phyloP scores from a whole-genome alignment of 2,113 vertebrate genomes.

The Cyprinodon variegatus region DNA sequence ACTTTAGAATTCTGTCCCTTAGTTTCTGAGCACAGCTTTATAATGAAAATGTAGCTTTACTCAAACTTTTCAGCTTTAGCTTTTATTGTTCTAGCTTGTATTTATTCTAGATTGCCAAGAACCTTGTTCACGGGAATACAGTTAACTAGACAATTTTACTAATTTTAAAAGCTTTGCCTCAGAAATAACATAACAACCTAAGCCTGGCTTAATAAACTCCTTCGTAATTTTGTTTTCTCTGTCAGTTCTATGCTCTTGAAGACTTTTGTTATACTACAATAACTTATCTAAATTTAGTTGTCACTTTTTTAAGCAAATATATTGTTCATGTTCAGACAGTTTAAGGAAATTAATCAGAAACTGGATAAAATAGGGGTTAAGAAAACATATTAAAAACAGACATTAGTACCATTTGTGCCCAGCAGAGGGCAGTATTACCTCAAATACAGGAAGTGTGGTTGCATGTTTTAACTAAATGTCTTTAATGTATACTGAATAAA shows the following conservation, averaged over 20 bases:
- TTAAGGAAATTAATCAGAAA: too few species aligned
- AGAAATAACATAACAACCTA: not conserved
- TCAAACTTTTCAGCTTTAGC: not conserved
- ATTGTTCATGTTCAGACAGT: not conserved
- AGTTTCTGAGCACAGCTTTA: too few species aligned
- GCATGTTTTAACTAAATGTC: not conserved
- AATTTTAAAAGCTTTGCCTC: not conserved
- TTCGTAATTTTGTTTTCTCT: not conserved
- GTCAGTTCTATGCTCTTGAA: not conserved
- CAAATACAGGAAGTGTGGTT: not conserved
- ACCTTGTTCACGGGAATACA: too few species aligned
- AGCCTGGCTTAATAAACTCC: too few species aligned
- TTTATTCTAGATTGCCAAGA: not conserved
- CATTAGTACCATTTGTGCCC: slow-evolving; percentile 6
- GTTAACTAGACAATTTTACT: not conserved
- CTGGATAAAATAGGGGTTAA: not conserved
- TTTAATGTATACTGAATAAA: not conserved
- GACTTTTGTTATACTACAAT: not conserved
- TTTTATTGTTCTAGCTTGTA: not conserved
- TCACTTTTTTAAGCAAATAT: not conserved
- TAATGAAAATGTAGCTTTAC: not conserved
- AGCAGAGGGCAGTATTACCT: slow-evolving; percentile 54
- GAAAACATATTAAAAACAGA: too few species aligned
- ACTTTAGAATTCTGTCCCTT: too few species aligned
- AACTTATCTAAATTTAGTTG: too few species aligned